phyloP scores from a whole-genome alignment of 2,113 vertebrate genomes.

The Elachura formosa region DNA sequence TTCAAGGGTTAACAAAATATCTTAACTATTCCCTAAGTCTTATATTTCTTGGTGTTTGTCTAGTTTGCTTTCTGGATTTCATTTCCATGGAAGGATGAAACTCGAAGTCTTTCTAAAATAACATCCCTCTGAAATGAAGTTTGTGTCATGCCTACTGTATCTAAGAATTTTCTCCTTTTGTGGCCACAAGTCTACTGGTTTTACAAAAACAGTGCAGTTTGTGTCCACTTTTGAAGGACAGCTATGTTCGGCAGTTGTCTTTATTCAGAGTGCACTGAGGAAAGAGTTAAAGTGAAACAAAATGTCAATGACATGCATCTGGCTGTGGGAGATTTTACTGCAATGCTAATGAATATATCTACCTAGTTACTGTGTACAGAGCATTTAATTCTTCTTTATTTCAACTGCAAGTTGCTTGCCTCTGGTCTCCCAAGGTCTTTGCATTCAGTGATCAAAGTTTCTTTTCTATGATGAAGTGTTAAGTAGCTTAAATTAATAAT shows the following conservation, averaged over 20 bases:
- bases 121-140: not conserved
- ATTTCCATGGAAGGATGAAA: not conserved
- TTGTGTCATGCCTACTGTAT: not conserved
- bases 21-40: not conserved
- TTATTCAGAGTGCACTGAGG: not conserved
- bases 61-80: not conserved
- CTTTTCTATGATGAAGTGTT: not conserved
- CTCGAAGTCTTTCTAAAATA: not conserved
- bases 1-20: not conserved
- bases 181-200: not conserved
- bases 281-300: not conserved
- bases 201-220: not conserved
- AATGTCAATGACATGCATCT: not conserved
- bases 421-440: not conserved
- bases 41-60: not conserved
- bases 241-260: not conserved
- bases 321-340: not conserved
- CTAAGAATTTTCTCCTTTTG: not conserved
- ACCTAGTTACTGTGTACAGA: not conserved
- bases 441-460: not conserved
- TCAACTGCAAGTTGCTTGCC: not conserved
- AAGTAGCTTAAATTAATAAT: not conserved
- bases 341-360: not conserved
- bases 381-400: not conserved
- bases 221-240: not conserved